Conservation (phyloP, 2,888 invertebrate species). For the Dromius quadrimaculatus region DNA sequence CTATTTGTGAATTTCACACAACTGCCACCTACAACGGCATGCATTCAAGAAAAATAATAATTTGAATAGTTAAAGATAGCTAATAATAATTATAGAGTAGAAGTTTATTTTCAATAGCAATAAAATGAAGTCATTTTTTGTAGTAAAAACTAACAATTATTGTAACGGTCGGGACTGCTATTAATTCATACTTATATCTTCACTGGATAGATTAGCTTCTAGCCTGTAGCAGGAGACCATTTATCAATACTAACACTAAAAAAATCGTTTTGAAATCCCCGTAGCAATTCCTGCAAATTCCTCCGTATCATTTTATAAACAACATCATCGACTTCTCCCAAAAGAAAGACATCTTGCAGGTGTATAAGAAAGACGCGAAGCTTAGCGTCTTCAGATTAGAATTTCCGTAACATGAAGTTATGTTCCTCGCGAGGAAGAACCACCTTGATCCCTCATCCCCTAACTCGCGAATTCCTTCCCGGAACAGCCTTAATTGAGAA, state of each 20-base stretch:
- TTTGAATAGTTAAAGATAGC: slow-evolving; percentile 12
- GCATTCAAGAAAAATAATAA: slow-evolving; percentile 3
- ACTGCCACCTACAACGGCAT: slow-evolving; percentile 3
- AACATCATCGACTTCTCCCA: too few relatives aligned
- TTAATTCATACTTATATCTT: too few relatives aligned
- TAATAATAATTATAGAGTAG: slow-evolving; percentile 1
- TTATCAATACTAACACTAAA: too few relatives aligned
- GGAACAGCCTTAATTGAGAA: slow-evolving; percentile 40
- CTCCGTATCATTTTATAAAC: too few relatives aligned
- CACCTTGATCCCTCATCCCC: too few relatives aligned
- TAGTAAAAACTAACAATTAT: too few relatives aligned
- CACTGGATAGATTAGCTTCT: too few relatives aligned
- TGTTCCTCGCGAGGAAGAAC: slow-evolving; percentile 12
- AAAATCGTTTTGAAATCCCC: too few relatives aligned
- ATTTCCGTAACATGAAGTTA: slow-evolving; percentile 21
- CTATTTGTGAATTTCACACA: slow-evolving; percentile 23
- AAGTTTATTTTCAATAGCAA: background rate
- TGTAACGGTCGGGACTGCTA: too few relatives aligned
- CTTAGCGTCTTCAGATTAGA: slow-evolving; percentile 30
- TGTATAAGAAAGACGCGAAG: background rate
- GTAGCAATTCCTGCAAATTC: too few relatives aligned
- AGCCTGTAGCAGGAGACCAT: too few relatives aligned
- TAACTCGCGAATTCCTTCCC: slow-evolving; percentile 27
- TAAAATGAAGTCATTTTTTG: slow-evolving; percentile 14
- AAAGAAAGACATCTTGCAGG: too few relatives aligned